Evolutionary conservation across 1,140 invertebrate species (phyloP), one percentile per base, ranked within the genome.

Genomic region (Ceratina japonica): DNA sequence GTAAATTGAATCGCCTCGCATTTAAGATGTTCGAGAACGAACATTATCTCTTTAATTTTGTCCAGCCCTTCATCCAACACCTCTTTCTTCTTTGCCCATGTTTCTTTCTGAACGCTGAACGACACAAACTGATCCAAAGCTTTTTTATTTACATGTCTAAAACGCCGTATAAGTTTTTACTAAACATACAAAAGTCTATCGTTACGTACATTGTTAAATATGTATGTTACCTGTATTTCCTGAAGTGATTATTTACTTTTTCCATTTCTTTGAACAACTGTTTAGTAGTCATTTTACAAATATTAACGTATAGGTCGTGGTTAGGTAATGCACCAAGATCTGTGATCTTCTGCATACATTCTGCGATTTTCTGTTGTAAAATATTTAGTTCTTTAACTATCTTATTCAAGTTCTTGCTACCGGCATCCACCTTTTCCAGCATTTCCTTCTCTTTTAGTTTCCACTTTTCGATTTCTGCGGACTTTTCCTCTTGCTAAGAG

Each of bases 41-140:
- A 95, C 94, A 99, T 99, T 10, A 99, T 93, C 90, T 99, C 98
- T 86, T 97, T 95, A 87, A 99, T 99, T 88, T 98, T 98, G n/a
- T 91, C 98, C 95, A 80, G 94, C 93, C 97, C 98, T 87, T 97
- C 94, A 91, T 99, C 98, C 16, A 99, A 92, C 92, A 99, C 99
- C 87, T 99, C 97, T 91, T 99, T 99, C 80, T 98, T 94, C 89
- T 97, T 97, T 73, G 98, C 97, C 0, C 99, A 92, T 91, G 99
- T 99, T 92, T 99, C 98, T 94, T 97, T 99, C 87, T 99, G 98
- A 89, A 99, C 98, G 0, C 98, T 99, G 92, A 99, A 99, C 87
- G 98, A 99, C 86, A 99, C 96, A 92, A 99, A 99, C 91, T 99
- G 99, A 92, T 99, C 99, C 80, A 99, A 94, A 37, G 98, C 98